Conservation (phyloP, 1,140 invertebrate species). For the Bathynomus jamesi region DNA sequence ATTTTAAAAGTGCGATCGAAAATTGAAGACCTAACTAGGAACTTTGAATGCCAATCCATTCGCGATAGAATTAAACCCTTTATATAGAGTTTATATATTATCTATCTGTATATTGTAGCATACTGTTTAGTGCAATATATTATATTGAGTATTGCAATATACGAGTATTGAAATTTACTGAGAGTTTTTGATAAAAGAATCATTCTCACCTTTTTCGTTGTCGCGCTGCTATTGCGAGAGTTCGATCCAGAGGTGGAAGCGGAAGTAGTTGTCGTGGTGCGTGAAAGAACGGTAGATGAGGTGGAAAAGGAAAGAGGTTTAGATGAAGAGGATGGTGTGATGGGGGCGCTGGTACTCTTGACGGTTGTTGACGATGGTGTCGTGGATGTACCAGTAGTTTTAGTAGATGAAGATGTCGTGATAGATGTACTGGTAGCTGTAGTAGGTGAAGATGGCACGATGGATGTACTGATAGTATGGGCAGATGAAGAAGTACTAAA, state of each 20-base stretch:
- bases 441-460: not conserved
- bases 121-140: no score
- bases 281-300: not conserved
- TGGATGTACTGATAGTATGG: no score
- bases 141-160: no score
- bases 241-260: not conserved
- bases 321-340: not conserved
- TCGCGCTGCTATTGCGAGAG: not conserved
- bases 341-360: not conserved
- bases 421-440: conserved; percentile 1
- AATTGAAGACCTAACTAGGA: no score
- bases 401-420: not conserved
- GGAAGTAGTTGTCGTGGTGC: not conserved
- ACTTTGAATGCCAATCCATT: no score
- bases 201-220: not conserved
- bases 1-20: no score
- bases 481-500: no score
- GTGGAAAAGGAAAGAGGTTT: conserved; percentile 3
- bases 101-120: no score
- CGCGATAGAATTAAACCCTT: no score
- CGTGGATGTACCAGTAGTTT: not conserved
- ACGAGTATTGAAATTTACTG: no score
- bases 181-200: not conserved
- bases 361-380: not conserved
- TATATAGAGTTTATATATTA: no score